phyloP scores from a whole-genome alignment of 2,797 vertebrate genomes.

The Echeneis naucrates region DNA sequence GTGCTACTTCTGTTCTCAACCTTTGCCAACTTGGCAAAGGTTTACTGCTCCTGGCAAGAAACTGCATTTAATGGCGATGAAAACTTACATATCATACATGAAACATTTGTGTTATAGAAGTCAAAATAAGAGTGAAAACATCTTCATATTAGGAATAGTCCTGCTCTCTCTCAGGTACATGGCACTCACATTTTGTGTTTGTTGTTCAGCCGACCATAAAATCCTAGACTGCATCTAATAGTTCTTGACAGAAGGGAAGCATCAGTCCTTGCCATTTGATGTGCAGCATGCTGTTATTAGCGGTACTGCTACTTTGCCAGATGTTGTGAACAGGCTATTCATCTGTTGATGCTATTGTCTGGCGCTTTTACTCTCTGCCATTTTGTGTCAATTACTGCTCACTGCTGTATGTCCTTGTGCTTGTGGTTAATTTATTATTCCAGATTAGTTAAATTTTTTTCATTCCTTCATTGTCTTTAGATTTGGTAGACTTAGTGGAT shows the following conservation, averaged over 20 bases:
- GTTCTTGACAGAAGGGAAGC: neutral
- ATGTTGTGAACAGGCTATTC: constrained; percentile 1
- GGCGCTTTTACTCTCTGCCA: constrained; percentile 31
- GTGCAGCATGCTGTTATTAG: neutral
- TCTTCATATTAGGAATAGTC: neutral
- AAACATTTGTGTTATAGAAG: neutral
- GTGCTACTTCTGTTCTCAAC: no score
- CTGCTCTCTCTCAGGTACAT: constrained; percentile 15
- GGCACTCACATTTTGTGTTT: neutral
- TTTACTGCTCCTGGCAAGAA: neutral
- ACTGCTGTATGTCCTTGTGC: neutral
- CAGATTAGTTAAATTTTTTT: neutral
- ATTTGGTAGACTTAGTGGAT: constrained; percentile 22
- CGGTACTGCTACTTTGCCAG: constrained; percentile 6
- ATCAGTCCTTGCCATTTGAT: neutral
- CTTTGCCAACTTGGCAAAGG: no score
- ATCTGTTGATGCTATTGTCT: constrained; percentile 7
- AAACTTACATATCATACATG: neutral
- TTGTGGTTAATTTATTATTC: neutral
- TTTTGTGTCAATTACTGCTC: constrained; percentile 2
- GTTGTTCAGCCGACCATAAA: constrained; percentile 4
- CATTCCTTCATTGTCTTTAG: neutral
- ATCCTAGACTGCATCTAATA: constrained; percentile 4
- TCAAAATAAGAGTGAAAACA: neutral
- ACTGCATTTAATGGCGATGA: neutral